Base-by-base conservation (phyloP, 2,888 invertebrate species). In the Andricus curvator region DNA sequence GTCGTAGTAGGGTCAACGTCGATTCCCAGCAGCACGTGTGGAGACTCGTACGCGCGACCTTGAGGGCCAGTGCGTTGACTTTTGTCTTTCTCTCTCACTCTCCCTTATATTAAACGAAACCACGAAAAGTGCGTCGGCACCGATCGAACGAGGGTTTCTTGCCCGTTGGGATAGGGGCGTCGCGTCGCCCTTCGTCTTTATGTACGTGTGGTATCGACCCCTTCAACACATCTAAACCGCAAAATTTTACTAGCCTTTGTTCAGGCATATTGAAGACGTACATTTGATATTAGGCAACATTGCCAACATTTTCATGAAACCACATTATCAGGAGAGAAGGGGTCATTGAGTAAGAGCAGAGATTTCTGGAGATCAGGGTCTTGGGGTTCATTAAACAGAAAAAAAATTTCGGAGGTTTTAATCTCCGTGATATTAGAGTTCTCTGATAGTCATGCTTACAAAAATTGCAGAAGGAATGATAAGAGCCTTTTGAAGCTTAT, bases 1-100 rank as follows among this genome's bases (percentile, higher is more conserved):
- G 56, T 56, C n/a, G 51, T 56, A 44, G 62, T 56, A 20, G 74
- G 74, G 74, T 74, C 74, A 74, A 56, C 33, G 51, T 56, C 51
- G 48, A 74, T 48, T 74, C 20, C 33, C 11, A 74, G 51, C 70
- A 74, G 48, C 56, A 74, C 51, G 70, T 15, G 15, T 56, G 70
- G n/a, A n/a, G 51, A 20, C 56, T 33, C 33, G 56, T 74, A 37
- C 11, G 33, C 33, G 33, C n/a, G 74, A 74, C 74, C 74, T 74
- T 74, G 74, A 74, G 33, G 70, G 74, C 56, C 74, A 74, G 56
- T 56, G 33, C 74, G 56, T 33, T 74, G 70, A 74, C 74, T 74
- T 74, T 56, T 56, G n/a, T 74, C 51, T 56, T 0, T 51, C 48
- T 70, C 25, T 37, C 51, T 74, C n/a, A 29, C 29, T 51, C 70